These are phyloP conservation scores for Sebastes hubbsi DNA, from an alignment of 2,797 vertebrate genomes.

Conservation along the genomic window DNA sequence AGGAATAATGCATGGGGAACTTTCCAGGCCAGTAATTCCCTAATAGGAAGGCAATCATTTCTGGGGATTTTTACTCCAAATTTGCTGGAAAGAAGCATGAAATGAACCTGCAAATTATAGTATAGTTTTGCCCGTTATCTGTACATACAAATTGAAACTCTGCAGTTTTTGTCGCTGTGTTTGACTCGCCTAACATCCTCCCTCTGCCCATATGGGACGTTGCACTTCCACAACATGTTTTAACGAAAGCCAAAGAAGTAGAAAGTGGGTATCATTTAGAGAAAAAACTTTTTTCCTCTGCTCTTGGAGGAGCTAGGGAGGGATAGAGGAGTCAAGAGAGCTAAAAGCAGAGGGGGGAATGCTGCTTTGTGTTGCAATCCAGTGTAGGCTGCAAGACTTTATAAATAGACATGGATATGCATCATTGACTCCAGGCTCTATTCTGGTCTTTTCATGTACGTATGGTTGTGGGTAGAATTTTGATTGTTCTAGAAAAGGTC, in stretches of 20 bases:
- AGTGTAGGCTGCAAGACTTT: slow-evolving; percentile 56
- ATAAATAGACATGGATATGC: slow-evolving; percentile 69
- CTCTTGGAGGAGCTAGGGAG: slow-evolving; percentile 16
- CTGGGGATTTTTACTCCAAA: slow-evolving; percentile 16
- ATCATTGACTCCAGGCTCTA: slow-evolving; percentile 55
- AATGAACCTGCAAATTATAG: slow-evolving; percentile 35
- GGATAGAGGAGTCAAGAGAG: slow-evolving; percentile 28
- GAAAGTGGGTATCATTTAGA: slow-evolving; percentile 8
- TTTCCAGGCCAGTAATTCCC: slow-evolving; percentile 39
- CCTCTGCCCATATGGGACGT: neutral
- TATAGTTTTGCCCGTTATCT: slow-evolving; percentile 25
- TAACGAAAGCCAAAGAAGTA: neutral
- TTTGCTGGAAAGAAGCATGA: slow-evolving; percentile 33
- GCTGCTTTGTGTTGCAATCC: slow-evolving; percentile 46
- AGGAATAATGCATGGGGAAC: slow-evolving; percentile 42
- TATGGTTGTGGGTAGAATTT: slow-evolving; percentile 40
- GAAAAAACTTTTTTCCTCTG: neutral
- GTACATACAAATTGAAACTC: slow-evolving; percentile 18
- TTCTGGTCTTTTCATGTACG: slow-evolving; percentile 56
- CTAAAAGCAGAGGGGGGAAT: slow-evolving; percentile 34
- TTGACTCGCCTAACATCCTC: slow-evolving; percentile 2
- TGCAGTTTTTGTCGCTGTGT: neutral
- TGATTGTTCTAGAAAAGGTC: slow-evolving; percentile 49
- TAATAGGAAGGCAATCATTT: slow-evolving; percentile 43
- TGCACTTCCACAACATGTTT: slow-evolving; percentile 10